Percentiles rank a stretch among this genome's conserved stretches.
These are phyloP conservation scores for Leucoraja ocellata DNA, from an alignment of 2,797 vertebrate species.

Conservation along the genomic window DNA sequence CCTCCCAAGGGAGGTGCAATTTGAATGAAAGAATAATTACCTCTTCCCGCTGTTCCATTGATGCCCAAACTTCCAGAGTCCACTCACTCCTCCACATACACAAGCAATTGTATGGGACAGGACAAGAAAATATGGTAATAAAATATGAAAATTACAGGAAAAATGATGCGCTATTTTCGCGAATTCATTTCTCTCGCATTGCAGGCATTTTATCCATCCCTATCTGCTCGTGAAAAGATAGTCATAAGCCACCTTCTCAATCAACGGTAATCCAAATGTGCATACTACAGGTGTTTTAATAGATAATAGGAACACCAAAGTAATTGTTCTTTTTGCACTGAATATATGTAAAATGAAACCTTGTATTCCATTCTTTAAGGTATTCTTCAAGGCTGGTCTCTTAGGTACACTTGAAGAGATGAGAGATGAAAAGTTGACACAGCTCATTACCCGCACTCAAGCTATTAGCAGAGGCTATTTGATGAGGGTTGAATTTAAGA, in stretches of 20 bases:
- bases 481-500: constrained; percentile 60
- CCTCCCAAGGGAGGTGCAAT: not conserved
- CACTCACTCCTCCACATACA: not conserved
- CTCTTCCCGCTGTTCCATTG: constrained; percentile 30
- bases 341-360: constrained; percentile 60
- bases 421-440: constrained; percentile 72
- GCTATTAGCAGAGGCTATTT: constrained; percentile 63
- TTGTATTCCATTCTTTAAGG: constrained; percentile 46
- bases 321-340: not conserved
- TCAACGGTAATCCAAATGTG: not conserved
- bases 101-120: not conserved
- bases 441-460: constrained; percentile 70
- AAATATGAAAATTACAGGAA: not conserved
- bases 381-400: constrained; percentile 74
- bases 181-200: not conserved
- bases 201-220: too few relatives aligned
- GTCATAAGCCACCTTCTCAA: too few relatives aligned
- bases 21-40: not conserved
- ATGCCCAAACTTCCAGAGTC: too few relatives aligned
- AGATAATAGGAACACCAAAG: not conserved
- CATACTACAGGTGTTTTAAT: not conserved
- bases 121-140: not conserved
- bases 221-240: too few relatives aligned
- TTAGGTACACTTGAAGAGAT: constrained; percentile 70
- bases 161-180: not conserved